Conservation (phyloP, 2,797 vertebrate species). For the Coendou prehensilis region DNA sequence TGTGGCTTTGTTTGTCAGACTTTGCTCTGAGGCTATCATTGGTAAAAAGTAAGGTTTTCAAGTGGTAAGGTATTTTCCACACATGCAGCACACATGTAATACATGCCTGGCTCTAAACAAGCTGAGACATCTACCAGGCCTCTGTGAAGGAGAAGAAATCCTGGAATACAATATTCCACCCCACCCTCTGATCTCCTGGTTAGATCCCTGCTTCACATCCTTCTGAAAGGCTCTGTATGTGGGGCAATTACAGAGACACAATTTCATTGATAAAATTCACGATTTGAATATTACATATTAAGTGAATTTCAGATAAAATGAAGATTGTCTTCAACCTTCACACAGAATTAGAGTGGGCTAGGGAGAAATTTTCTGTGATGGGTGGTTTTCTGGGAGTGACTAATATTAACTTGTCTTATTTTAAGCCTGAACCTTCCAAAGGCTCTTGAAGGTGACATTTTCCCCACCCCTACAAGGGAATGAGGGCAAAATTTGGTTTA, state of each 20-base stretch:
- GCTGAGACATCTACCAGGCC: background rate
- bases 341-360: slow-evolving; percentile 34
- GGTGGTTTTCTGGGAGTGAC: slow-evolving; percentile 75
- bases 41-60: slow-evolving; percentile 52
- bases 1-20: slow-evolving; percentile 71
- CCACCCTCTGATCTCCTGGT: background rate
- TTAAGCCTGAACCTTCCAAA: slow-evolving; percentile 73
- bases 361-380: slow-evolving; percentile 70
- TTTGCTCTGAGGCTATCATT: slow-evolving; percentile 60
- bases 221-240: slow-evolving; percentile 49
- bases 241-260: background rate
- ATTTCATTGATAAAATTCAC: slow-evolving; percentile 70
- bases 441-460: slow-evolving; percentile 77
- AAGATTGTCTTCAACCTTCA: slow-evolving; percentile 76
- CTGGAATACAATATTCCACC: slow-evolving; percentile 6
- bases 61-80: slow-evolving; percentile 43
- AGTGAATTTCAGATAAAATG: slow-evolving; percentile 80
- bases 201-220: slow-evolving; percentile 19
- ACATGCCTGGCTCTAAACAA: background rate
- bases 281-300: background rate
- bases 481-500: slow-evolving; percentile 85
- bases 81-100: background rate
- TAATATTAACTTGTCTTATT: slow-evolving; percentile 84
- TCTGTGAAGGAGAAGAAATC: slow-evolving; percentile 45
- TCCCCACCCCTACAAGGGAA: slow-evolving; percentile 71